Evolutionary conservation across 2,113 vertebrate genomes (phyloP), one percentile per base, ranked within the genome.

Genomic region (Emydura subglobosa): DNA sequence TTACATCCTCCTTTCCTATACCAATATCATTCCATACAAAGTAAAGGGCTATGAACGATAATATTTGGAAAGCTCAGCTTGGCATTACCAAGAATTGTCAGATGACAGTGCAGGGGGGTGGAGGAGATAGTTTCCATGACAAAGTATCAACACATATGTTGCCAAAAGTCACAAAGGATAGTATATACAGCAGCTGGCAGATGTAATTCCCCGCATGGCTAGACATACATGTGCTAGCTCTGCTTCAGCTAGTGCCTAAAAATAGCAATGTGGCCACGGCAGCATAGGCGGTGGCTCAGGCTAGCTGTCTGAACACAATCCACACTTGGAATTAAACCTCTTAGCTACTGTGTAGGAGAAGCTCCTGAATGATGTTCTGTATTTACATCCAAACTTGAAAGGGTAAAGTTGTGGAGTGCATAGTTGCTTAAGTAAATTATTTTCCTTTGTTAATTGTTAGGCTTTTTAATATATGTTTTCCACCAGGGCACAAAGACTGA

Each of bases 1-100:
- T 14, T 10, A 93, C 0, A 0, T 19, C 7, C 17, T 5, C 49
- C 91, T 91, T 68, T 93, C 51, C 79, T 0, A 0, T 5, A 6
- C 1, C 34, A 17, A 9, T 24, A 84, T 19, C 44, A 2, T 7
- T 72, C 16, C 7, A 51, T 3, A 24, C 10, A 47, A 1, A 39
- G 68, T 49, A 29, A 4, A 72, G 76, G 61, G 92, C 55, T 78
- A 55, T 74, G 10, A 34, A 51, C 50, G 85, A 84, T 74, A 85
- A n/a, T 11, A 59, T 51, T 47, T 39, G 12, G 57, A 39, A 72
- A 86, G 93, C 57, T 82, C 47, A 54, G 5, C 11, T 14, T 44
- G 49, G 61, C 81, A 86, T 59, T 83, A 51, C 5, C 57, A 17
- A 85, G 55, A 21, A 65, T 3, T 10, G 5, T 80, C 82, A 95